Conservation (phyloP, 1,140 invertebrate genomes). For the Latrodectus geometricus region DNA sequence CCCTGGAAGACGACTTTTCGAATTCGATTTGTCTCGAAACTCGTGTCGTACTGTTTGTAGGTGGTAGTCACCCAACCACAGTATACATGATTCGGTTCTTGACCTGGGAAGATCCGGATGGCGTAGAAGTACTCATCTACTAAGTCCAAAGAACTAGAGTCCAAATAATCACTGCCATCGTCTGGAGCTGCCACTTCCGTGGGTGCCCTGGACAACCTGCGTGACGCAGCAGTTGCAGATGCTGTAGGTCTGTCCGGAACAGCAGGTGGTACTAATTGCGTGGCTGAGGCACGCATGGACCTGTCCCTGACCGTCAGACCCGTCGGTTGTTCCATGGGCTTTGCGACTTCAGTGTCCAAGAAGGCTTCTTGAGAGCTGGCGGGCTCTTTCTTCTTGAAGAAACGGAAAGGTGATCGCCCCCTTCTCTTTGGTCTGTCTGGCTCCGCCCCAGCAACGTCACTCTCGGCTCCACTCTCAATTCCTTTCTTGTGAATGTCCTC, state of each 20-base stretch:
- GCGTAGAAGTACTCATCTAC: constrained; percentile 99
- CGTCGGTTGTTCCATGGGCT: constrained; percentile 35
- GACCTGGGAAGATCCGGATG: constrained; percentile 81
- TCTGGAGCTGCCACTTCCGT: constrained; percentile 68
- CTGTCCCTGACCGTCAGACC: constrained; percentile 64
- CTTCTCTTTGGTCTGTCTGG: constrained; percentile 79
- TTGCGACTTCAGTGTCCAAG: neutral
- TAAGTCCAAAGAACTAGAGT: constrained; percentile 87
- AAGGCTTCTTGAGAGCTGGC: constrained; percentile 60
- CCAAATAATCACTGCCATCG: constrained; percentile 78
- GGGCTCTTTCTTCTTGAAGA: constrained; percentile 79
- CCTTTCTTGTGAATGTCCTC: constrained; percentile 71
- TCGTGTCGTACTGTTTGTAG: constrained; percentile 74
- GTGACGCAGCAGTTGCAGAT: constrained; percentile 20
- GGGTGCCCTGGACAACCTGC: constrained; percentile 18
- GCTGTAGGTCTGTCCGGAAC: constrained; percentile 75
- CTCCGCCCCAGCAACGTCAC: constrained; percentile 73
- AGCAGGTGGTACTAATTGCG: constrained; percentile 73
- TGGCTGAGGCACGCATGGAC: constrained; percentile 32
- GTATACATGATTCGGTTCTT: constrained; percentile 96
- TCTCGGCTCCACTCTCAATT: constrained; percentile 69
- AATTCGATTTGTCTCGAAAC: constrained; percentile 90
- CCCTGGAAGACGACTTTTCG: constrained; percentile 84
- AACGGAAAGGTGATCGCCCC: constrained; percentile 89
- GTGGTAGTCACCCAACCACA: constrained; percentile 99